These are phyloP conservation scores for Bedellia somnulentella DNA, from an alignment of 2,888 invertebrate genomes.

Conservation along the genomic window DNA sequence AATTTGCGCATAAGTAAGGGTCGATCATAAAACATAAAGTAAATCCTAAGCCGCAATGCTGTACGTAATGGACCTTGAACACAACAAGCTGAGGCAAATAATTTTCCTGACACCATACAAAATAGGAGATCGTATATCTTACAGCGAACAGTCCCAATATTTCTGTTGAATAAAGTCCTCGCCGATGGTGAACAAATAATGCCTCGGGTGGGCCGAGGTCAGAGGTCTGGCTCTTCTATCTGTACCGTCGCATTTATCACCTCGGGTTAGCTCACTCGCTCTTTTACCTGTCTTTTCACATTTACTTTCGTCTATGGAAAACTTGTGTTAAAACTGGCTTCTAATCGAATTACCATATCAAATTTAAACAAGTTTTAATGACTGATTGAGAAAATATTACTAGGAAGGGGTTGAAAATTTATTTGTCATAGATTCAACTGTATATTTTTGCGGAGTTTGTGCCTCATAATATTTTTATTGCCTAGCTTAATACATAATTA, in stretches of 20 bases:
- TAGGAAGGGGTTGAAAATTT: neutral
- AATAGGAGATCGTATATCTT: slow-evolving; percentile 3
- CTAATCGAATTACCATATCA: neutral
- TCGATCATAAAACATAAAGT: too few species aligned
- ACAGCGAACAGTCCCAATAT: slow-evolving; percentile 6
- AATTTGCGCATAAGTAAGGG: too few species aligned
- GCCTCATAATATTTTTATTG: too few species aligned
- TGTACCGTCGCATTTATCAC: slow-evolving; percentile 2
- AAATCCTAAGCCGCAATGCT: too few species aligned
- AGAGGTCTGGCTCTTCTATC: slow-evolving; percentile 1
- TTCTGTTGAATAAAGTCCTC: slow-evolving; percentile 3
- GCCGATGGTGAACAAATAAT: slow-evolving; percentile 18
- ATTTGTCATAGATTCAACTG: neutral
- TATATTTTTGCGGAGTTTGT: too few species aligned
- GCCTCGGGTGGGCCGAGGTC: slow-evolving; percentile 15
- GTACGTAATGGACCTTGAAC: neutral
- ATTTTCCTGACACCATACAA: neutral
- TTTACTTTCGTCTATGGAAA: neutral
- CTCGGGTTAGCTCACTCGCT: neutral
- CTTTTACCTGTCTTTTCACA: neutral
- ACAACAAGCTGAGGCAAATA: too few species aligned
- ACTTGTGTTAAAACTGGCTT: neutral
- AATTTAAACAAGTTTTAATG: neutral
- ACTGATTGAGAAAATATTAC: neutral
- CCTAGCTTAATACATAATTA: too few species aligned